Evolutionary conservation across 2,797 vertebrate species (phyloP), one percentile per base, ranked within the genome.

Genomic region (Sternarchorhynchus goeldii): DNA sequence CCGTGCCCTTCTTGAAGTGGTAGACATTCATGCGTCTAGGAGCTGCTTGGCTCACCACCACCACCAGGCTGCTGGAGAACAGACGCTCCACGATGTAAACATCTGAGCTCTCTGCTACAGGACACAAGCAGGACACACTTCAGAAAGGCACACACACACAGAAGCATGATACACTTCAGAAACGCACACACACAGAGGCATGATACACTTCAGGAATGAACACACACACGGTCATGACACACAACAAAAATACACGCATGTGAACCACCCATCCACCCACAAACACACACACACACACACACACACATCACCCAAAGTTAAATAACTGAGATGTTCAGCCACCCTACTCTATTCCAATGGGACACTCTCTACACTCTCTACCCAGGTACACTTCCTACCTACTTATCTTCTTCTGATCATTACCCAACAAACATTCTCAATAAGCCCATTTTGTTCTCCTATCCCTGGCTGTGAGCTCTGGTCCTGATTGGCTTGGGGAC

Each of bases 1-100:
- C 96, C 0, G 95, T 98, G 74, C 96, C 96, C 88, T 98, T 98
- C 92, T 97, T 98, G 90, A 98, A 98, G 90, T 98, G 96, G 81
- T 96, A 97, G 83, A 98, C 96, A 39, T 97, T 96, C 96, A 98
- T 97, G 62, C 95, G 94, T 20, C 94, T 93, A 0, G 96, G 95
- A 81, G 90, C 93, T 5, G 89, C 63, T 79, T 88, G 90, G 73
- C 96, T 96, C 80, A 98, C 96, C 85, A 98, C 95, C 17, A 97
- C 96, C 62, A 98, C 95, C 89, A 98, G 93, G 88, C 96, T 97
- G 92, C 96, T 98, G 88, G 96, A 96, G 92, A 97, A 98, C 77
- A 98, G 95, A 36, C 96, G 95, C 82, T 98, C 96, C 89, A 96
- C 95, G 0, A 98, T 96, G 91, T 94, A 96, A 75, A 97, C 95